Evolutionary conservation across 92 coral and sea anemone genomes (phyloP), one percentile per base, ranked within the genome.

Genomic region (Bergia puertoricense): DNA sequence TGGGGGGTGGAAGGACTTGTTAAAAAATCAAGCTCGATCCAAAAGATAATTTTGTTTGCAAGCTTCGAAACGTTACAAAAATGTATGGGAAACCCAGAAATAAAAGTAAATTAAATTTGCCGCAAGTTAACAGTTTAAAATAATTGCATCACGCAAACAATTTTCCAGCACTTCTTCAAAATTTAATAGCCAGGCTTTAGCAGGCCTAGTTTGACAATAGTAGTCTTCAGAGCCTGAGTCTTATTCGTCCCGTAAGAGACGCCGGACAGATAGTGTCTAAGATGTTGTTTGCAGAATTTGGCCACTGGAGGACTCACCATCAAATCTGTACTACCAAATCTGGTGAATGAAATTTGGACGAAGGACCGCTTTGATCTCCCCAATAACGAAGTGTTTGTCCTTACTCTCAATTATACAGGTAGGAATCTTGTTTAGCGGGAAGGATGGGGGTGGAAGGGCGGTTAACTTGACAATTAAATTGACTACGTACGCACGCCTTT

Each of bases 291-390:
- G 22, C 51, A 95, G 98, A 67, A 88, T n/a, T 89, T 95, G n/a
- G 72, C 74, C 16, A 59, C 88, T 8, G 86, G 88, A 42, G 88
- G 45, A 4, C 66, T 93, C 2, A 42, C 86, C 23, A 74, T 95
- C 65, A 62, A 65, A 39, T 54, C 94, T 9, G 86, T 94, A 22
- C n/a, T 86, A 9, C 81, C 85, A n/a, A 96, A 96, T 84, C 93
- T 96, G n/a, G 97, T 96, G 80, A 94, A 96, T 69, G 80, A 81
- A 41, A 93, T 96, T 79, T 96, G 98, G 98, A 89, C 92, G 7
- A 85, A 85, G 36, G 90, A 90, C 48, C 92, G 96, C 74, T 96
- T 93, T 22, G 83, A 91, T 0, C 68, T 79, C 65, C 90, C 94
- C 42, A 89, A 90, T 80, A 93, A 88, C 37, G 89, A 90, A 14